Evolutionary conservation across 2,888 invertebrate species (phyloP).

Genomic region (Yponomeuta evonymella): DNA sequence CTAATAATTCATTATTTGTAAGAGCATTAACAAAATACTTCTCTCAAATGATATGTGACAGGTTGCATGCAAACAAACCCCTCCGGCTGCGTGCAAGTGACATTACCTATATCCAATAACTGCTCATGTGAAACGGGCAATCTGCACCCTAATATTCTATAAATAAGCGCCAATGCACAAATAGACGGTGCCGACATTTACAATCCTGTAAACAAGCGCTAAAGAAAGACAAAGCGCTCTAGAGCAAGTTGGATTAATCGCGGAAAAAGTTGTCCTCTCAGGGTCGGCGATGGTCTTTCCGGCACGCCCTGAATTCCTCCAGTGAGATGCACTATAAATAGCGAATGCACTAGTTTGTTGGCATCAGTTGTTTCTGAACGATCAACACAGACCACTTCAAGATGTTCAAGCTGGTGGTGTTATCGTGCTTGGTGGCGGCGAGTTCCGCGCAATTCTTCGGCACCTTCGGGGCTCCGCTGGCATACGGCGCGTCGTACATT

Average conservation of each 20-base stretch:
- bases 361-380: conserved; percentile 55
- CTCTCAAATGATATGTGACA: not conserved
- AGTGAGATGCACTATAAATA: conserved; percentile 48
- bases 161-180: not conserved
- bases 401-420: conserved; percentile 77
- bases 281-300: conserved; percentile 47
- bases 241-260: conserved; percentile 30
- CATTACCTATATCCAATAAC: not conserved
- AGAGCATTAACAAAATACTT: not conserved
- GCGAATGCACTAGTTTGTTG: conserved; percentile 27
- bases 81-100: conserved; percentile 1
- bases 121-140: conserved; percentile 2
- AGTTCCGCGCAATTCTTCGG: conserved; percentile 49
- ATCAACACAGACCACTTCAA: conserved; percentile 62
- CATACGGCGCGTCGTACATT: conserved; percentile 30
- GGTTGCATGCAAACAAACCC: not conserved
- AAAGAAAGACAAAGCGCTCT: conserved; percentile 8
- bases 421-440: conserved; percentile 77
- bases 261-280: conserved; percentile 54
- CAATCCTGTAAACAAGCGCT: not conserved
- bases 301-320: conserved; percentile 38
- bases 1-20: not conserved
- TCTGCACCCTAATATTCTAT: conserved; percentile 1
- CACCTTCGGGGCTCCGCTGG: conserved; percentile 43
- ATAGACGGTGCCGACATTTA: not conserved